Conservation (phyloP, 2,888 invertebrate species). For the Xylophagus ater region DNA sequence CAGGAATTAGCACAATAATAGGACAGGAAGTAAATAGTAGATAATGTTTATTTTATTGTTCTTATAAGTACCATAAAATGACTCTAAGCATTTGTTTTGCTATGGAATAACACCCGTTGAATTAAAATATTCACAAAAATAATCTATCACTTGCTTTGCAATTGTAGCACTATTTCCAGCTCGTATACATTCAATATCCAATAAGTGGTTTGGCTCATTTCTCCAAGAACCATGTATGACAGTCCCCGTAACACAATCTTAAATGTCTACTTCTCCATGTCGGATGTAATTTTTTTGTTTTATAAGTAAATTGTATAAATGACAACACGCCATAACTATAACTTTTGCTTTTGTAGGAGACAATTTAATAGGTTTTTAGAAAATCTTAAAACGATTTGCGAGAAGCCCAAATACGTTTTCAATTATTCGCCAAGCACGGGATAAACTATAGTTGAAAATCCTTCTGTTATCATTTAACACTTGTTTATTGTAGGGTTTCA, state of each 20-base stretch:
- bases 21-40: no score
- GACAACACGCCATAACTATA: constrained; percentile 18
- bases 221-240: constrained; percentile 11
- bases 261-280: constrained; percentile 8
- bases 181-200: constrained; percentile 7
- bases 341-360: constrained; percentile 15
- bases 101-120: constrained; percentile 12
- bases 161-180: constrained; percentile 6
- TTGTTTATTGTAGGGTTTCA: constrained; percentile 11
- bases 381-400: constrained; percentile 22
- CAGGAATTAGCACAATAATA: no score
- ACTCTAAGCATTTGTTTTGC: no score
- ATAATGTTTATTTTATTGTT: no score
- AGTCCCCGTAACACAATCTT: constrained; percentile 7
- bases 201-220: no score
- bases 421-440: constrained; percentile 16
- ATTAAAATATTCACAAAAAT: constrained; percentile 14
- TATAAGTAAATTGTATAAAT: constrained; percentile 7
- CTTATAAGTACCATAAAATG: no score
- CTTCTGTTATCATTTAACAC: no score
- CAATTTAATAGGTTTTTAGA: constrained; percentile 20
- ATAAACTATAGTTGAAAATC: constrained; percentile 17
- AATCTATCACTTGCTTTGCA: constrained; percentile 12
- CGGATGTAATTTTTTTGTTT: constrained; percentile 16
- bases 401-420: constrained; percentile 20